These are phyloP conservation scores for Chymomyza amoena DNA, from an alignment of 2,888 invertebrate genomes.

Conservation along the genomic window DNA sequence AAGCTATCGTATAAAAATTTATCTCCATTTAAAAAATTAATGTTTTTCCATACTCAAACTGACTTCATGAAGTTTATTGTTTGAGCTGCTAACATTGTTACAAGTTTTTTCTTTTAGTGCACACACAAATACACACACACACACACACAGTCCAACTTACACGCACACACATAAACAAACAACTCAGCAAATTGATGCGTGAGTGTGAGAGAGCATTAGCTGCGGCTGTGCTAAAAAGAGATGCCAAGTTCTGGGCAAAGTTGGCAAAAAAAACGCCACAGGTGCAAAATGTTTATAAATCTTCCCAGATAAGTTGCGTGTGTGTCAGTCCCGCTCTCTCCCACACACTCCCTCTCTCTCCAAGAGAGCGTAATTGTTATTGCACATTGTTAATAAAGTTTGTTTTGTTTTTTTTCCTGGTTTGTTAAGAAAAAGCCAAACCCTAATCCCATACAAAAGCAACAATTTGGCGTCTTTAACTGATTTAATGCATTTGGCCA, in stretches of 20 bases:
- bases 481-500: neutral
- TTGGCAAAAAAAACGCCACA: constrained; percentile 43
- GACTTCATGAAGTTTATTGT: no score
- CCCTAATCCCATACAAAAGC: neutral
- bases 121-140: neutral
- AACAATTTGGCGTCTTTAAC: neutral
- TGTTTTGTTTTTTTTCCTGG: constrained; percentile 15
- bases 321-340: neutral
- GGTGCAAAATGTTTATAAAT: constrained; percentile 62
- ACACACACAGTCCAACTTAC: neutral
- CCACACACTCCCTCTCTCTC: neutral
- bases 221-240: neutral
- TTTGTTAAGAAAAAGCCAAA: neutral
- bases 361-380: constrained; percentile 14
- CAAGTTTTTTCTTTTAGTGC: neutral
- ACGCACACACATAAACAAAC: neutral
- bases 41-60: no score
- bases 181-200: constrained; percentile 30
- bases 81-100: no score
- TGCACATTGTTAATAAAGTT: constrained; percentile 59
- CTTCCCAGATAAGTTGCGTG: constrained; percentile 20
- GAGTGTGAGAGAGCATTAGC: neutral
- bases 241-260: constrained; percentile 6
- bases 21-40: no score
- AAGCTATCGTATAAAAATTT: no score